Evolutionary conservation across 2,888 invertebrate genomes (phyloP).

Genomic region (Agrypnus murinus): DNA sequence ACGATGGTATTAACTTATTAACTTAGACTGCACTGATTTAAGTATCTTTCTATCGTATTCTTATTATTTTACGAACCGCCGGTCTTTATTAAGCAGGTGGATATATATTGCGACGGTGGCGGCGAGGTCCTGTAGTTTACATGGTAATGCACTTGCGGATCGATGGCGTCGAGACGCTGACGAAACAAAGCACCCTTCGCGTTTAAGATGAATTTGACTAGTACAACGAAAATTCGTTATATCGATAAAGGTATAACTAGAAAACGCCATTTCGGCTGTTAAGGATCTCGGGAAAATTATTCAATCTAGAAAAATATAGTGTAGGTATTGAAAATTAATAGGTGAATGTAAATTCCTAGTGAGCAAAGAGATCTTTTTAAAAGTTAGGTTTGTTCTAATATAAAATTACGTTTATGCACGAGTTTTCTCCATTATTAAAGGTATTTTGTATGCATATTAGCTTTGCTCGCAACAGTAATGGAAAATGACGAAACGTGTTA

Average conservation of each 20-base stretch:
- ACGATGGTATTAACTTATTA: too few relatives aligned
- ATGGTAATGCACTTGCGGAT: slow-evolving; percentile 58
- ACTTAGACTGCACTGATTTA: too few relatives aligned
- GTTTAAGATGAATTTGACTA: slow-evolving; percentile 43
- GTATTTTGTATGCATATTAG: slow-evolving; percentile 42
- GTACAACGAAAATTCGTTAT: slow-evolving; percentile 23
- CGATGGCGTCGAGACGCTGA: slow-evolving; percentile 56
- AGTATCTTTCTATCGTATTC: not conserved
- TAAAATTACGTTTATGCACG: slow-evolving; percentile 35
- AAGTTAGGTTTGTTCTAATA: slow-evolving; percentile 8
- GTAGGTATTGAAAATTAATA: too few relatives aligned
- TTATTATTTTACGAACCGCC: slow-evolving; percentile 25
- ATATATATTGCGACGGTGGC: slow-evolving; percentile 39
- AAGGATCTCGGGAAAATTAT: slow-evolving; percentile 1
- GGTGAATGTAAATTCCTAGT: not conserved
- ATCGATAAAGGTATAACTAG: slow-evolving; percentile 11
- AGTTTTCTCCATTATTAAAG: slow-evolving; percentile 34
- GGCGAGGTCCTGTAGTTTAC: slow-evolving; percentile 52
- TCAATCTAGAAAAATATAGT: not conserved
- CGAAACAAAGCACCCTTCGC: slow-evolving; percentile 41
- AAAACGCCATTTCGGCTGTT: slow-evolving; percentile 10
- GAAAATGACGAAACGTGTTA: slow-evolving; percentile 42
- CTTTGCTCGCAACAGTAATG: slow-evolving; percentile 26
- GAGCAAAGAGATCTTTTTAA: not conserved
- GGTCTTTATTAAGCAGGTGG: slow-evolving; percentile 37